Evolutionary conservation across 2,113 vertebrate species (phyloP).

Genomic region (Silurus glanis): DNA sequence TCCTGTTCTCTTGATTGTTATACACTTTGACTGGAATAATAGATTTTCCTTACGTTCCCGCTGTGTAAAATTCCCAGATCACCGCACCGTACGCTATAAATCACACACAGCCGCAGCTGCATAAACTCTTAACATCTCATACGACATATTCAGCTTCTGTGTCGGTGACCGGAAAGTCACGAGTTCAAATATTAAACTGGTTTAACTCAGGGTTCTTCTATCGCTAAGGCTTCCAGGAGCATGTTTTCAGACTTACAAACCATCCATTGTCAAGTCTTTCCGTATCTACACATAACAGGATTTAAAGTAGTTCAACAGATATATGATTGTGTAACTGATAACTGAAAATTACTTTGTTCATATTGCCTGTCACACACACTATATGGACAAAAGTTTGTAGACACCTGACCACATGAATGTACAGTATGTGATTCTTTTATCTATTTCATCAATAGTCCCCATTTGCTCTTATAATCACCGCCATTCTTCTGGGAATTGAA

Average conservation of each 20-base stretch:
- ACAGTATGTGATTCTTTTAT: no score
- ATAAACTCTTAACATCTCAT: constrained; percentile 9
- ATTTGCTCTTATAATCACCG: no score
- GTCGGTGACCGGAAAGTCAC: not conserved
- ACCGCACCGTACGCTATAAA: not conserved
- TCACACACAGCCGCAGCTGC: constrained; percentile 10
- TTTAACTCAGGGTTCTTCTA: not conserved
- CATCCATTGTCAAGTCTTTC: not conserved
- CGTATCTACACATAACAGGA: not conserved
- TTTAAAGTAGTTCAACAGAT: not conserved
- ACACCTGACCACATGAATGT: no score
- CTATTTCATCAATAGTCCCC: no score
- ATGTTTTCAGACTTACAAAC: not conserved
- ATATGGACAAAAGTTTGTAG: no score
- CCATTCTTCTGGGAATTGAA: no score
- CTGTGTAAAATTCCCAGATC: not conserved
- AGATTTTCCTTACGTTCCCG: constrained; percentile 18
- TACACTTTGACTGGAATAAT: constrained; percentile 53
- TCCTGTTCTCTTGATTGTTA: not conserved
- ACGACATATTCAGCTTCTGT: not conserved
- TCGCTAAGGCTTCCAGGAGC: not conserved
- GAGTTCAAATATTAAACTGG: not conserved
- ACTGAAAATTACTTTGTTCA: no score
- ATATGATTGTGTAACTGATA: no score
- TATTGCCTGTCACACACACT: no score